A percentile compares a stretch with the other conserved stretches of the same genome.
Conservation (phyloP, 1,140 invertebrate species). For the Bombus impatiens region DNA sequence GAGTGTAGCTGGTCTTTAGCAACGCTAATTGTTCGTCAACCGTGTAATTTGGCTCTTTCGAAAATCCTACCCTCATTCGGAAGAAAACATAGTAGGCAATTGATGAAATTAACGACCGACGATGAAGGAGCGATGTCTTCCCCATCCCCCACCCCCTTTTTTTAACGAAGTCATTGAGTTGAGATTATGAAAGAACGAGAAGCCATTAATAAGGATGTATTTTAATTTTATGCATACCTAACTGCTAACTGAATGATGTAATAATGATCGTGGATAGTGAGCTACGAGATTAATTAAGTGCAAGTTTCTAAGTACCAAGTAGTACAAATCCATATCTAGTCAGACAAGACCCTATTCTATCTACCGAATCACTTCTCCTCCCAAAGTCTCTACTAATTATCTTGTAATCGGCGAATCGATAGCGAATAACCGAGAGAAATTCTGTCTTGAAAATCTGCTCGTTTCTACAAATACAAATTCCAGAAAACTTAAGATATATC, state of each 20-base stretch:
- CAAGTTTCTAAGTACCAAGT: background rate
- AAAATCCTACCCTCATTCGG: no score
- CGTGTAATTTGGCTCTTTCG: background rate
- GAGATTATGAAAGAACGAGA: background rate
- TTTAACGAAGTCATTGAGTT: background rate
- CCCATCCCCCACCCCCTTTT: rapidly evolving
- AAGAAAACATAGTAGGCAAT: background rate
- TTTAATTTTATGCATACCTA: no score
- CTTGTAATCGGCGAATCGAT: background rate
- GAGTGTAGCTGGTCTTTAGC: no score
- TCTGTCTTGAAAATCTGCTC: background rate
- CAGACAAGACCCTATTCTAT: background rate
- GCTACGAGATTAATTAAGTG: background rate
- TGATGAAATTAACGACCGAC: background rate
- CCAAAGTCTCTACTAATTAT: background rate
- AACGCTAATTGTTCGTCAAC: background rate
- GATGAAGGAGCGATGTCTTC: background rate
- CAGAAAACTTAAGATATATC: background rate
- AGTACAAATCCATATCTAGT: background rate
- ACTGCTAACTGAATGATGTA: background rate
- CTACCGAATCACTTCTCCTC: background rate
- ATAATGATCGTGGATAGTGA: background rate
- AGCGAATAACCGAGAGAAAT: background rate
- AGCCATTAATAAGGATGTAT: background rate
- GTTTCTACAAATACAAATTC: background rate